Conservation (phyloP, 2,888 invertebrate genomes). For the Leptogaster cylindrica region DNA sequence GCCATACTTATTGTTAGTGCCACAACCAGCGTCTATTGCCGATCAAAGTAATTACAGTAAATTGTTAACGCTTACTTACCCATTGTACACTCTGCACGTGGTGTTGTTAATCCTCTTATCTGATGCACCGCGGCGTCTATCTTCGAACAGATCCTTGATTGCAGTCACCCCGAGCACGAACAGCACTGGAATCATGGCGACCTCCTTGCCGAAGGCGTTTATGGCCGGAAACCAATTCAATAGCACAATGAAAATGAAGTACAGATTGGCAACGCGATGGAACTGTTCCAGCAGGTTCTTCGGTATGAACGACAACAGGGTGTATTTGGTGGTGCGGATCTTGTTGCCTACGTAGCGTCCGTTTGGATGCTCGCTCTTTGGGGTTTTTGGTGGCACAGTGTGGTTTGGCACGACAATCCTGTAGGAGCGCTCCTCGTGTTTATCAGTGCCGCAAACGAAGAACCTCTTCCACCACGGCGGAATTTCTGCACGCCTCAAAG, state of each 20-base stretch:
- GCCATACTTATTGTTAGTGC: no score
- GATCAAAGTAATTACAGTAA: no score
- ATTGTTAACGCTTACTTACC: constrained; percentile 78
- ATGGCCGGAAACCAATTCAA: constrained; percentile 95
- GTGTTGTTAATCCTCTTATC: constrained; percentile 94
- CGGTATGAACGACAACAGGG: constrained; percentile 89
- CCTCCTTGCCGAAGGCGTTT: constrained; percentile 94
- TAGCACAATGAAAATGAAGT: constrained; percentile 95
- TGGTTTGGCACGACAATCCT: constrained; percentile 84
- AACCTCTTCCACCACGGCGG: constrained; percentile 76
- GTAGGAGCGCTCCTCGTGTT: constrained; percentile 72
- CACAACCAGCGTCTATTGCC: no score
- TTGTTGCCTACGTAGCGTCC: constrained; percentile 82
- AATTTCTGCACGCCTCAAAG: constrained; percentile 76
- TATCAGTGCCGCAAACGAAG: constrained; percentile 68
- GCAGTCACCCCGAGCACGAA: constrained; percentile 95
- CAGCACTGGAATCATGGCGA: constrained; percentile 92
- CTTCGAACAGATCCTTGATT: constrained; percentile 93
- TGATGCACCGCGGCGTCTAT: constrained; percentile 84
- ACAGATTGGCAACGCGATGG: constrained; percentile 95
- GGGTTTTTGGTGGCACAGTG: constrained; percentile 80
- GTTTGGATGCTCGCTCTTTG: constrained; percentile 82
- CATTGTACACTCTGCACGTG: constrained; percentile 88
- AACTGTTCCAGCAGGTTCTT: constrained; percentile 97
- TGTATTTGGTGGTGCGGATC: constrained; percentile 95